Evolutionary conservation across 2,797 vertebrate genomes (phyloP).

Genomic region (Sebastes steindachneri): DNA sequence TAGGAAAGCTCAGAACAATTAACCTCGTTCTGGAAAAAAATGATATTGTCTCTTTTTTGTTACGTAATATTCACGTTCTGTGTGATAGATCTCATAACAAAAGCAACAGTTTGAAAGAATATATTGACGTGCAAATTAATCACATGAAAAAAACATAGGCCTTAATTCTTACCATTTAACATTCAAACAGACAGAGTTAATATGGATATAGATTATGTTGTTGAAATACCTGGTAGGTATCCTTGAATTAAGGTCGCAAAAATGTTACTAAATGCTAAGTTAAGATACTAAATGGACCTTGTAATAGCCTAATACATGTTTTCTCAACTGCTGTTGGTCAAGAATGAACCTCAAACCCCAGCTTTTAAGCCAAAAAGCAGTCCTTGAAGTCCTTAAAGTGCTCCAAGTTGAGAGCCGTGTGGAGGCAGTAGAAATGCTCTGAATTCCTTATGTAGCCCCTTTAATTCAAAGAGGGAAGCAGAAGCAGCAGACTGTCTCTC

Average conservation of each 20-base stretch:
- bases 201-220: not conserved
- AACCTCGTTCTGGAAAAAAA: too few species aligned
- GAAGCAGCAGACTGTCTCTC: not conserved
- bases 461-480: not conserved
- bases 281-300: not conserved
- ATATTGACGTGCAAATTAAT: too few species aligned
- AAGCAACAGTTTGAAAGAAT: too few species aligned
- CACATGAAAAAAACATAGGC: too few species aligned
- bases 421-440: too few species aligned
- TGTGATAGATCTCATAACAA: too few species aligned
- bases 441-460: too few species aligned
- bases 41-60: too few species aligned
- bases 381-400: not conserved
- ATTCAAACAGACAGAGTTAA: not conserved
- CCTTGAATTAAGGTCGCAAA: not conserved
- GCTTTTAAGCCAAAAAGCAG: not conserved
- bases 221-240: not conserved
- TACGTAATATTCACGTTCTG: too few species aligned
- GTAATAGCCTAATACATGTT: not conserved
- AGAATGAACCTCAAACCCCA: not conserved
- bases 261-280: not conserved
- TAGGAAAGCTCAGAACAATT: too few species aligned
- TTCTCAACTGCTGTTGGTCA: not conserved
- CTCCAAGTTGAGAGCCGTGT: not conserved
- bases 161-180: not conserved